A percentile compares a stretch with the other conserved stretches of the same genome.
phyloP scores from a whole-genome alignment of 2,113 vertebrate genomes.

The Epinephelus moara region DNA sequence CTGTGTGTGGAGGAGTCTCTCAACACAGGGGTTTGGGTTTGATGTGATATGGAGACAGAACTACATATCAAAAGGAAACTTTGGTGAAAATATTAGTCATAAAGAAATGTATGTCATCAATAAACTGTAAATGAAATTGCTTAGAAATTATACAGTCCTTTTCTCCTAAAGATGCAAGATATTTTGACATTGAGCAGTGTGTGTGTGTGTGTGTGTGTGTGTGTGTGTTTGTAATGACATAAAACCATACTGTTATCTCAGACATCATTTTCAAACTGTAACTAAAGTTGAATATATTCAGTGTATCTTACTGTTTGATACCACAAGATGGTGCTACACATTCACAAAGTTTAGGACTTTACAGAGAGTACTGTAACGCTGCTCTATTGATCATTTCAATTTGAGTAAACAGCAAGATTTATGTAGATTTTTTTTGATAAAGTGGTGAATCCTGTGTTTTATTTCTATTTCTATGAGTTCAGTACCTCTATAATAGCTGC shows the following conservation, averaged over 20 bases:
- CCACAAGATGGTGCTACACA: constrained; percentile 60
- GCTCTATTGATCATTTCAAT: neutral
- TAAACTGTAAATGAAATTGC: neutral
- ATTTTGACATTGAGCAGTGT: neutral
- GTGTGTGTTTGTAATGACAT: neutral
- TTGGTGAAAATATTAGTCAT: neutral
- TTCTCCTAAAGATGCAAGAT: neutral
- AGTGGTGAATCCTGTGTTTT: neutral
- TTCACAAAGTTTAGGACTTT: neutral
- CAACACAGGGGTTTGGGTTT: constrained; percentile 23
- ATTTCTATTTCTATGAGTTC: neutral
- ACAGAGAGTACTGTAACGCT: no score
- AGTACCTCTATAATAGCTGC: neutral
- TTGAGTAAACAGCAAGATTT: neutral
- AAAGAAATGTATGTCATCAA: neutral
- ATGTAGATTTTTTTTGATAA: neutral
- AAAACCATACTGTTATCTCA: neutral
- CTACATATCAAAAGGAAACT: neutral
- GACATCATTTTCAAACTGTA: neutral
- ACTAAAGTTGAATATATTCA: neutral
- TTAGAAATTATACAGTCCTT: neutral
- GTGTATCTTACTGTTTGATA: neutral
- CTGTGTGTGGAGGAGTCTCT: constrained; percentile 9
- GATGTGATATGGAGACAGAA: constrained; percentile 20
- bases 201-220: no score